Percentiles rank a stretch among this genome's conserved stretches.
phyloP scores from a whole-genome alignment of 35 echinoderm and acorn worm species.

The Patiria miniata region DNA sequence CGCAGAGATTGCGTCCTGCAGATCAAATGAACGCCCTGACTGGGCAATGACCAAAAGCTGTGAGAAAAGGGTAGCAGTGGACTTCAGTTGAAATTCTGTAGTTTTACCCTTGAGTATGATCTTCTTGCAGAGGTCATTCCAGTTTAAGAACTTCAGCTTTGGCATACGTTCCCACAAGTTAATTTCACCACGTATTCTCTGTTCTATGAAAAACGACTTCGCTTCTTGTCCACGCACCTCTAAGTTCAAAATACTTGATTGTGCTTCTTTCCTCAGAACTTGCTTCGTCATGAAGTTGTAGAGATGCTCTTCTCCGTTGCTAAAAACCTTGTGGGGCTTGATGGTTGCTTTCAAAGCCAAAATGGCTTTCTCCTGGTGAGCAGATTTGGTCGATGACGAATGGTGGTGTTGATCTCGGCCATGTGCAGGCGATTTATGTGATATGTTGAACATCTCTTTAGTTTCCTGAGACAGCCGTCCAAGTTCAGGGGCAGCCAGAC shows the following conservation, averaged over 20 bases:
- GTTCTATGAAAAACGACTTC: slow-evolving; percentile 8
- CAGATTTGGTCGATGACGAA: slow-evolving; percentile 1
- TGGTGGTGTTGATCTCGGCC: slow-evolving; percentile 7
- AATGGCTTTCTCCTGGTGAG: slow-evolving; percentile 9
- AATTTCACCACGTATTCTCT: slow-evolving; percentile 29
- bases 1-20: slow-evolving; percentile 6
- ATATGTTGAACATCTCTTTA: slow-evolving; percentile 14
- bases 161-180: slow-evolving; percentile 50
- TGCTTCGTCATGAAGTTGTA: slow-evolving; percentile 34
- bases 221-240: background rate
- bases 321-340: slow-evolving; percentile 24
- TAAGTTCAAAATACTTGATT: slow-evolving; percentile 38
- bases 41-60: slow-evolving; percentile 42
- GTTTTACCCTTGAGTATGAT: slow-evolving; percentile 13
- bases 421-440: too few species aligned
- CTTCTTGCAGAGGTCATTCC: slow-evolving; percentile 39
- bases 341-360: slow-evolving; percentile 3
- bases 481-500: slow-evolving; percentile 29
- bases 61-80: slow-evolving; percentile 29
- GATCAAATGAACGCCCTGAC: slow-evolving; percentile 6
- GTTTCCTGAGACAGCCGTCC: slow-evolving; percentile 23
- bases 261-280: slow-evolving; percentile 7
- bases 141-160: slow-evolving; percentile 44
- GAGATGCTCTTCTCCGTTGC: background rate
- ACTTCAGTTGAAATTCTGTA: slow-evolving; percentile 43